Conservation (phyloP, 2,113 vertebrate genomes). For the Colius striatus region DNA sequence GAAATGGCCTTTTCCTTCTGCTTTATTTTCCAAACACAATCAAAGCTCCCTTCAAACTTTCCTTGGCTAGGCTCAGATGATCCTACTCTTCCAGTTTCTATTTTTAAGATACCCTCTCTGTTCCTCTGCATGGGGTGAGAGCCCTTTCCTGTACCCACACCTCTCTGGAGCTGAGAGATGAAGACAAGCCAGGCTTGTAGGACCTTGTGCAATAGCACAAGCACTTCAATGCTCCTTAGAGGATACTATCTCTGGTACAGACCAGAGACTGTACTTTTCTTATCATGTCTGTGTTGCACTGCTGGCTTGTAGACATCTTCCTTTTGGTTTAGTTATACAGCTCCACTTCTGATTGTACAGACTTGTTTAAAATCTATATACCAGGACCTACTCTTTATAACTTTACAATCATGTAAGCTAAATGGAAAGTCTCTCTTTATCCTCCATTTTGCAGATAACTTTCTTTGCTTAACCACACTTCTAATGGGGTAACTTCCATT, state of each 20-base stretch:
- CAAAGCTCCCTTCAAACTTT: background rate
- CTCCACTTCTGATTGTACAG: background rate
- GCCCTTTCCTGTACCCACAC: background rate
- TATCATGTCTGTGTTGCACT: background rate
- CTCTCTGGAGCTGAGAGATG: background rate
- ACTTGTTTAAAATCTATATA: background rate
- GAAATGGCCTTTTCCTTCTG: background rate
- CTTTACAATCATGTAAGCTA: accelerated
- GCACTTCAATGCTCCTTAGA: background rate
- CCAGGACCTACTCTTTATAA: background rate
- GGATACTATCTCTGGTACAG: background rate
- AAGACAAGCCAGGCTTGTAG: background rate
- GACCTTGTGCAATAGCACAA: background rate
- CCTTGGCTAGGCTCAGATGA: background rate
- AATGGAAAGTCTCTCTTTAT: background rate
- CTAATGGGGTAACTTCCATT: background rate
- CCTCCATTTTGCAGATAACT: background rate
- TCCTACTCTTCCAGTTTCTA: background rate
- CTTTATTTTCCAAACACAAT: background rate
- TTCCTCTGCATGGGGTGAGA: background rate
- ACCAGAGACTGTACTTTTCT: background rate
- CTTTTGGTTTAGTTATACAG: background rate
- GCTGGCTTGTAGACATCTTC: background rate
- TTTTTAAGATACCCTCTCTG: background rate
- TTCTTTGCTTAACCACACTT: background rate